Conservation (phyloP, 64 coral and sea anemone genomes). For the Actinia equina region DNA sequence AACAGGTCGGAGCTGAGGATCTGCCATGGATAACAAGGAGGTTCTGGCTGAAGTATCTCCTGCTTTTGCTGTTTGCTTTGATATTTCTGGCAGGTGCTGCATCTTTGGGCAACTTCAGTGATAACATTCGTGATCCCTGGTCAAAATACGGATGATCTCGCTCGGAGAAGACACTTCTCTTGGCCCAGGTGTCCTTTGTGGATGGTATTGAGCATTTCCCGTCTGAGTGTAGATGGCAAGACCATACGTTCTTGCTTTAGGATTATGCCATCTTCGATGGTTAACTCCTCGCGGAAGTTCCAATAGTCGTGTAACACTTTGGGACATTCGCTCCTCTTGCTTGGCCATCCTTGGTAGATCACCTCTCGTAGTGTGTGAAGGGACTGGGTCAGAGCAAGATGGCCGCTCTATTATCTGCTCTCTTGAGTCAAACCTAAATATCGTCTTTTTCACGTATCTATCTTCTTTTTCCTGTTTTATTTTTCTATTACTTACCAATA, state of each 20-base stretch:
- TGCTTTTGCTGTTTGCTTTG: conserved; percentile 26
- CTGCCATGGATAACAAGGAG: conserved; percentile 44
- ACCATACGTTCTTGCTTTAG: conserved; percentile 39
- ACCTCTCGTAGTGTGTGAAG: background rate
- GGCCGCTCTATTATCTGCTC: no score
- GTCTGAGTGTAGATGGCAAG: conserved; percentile 22
- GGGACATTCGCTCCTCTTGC: conserved; percentile 51
- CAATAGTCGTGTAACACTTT: conserved; percentile 41
- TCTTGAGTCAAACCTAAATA: no score
- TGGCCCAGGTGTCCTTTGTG: conserved; percentile 52
- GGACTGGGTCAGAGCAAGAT: no score
- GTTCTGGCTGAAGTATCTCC: conserved; percentile 29
- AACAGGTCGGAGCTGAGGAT: conserved; percentile 42
- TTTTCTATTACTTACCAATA: no score
- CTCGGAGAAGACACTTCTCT: conserved; percentile 62
- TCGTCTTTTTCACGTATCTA: no score
- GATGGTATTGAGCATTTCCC: conserved; percentile 37
- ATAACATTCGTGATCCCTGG: conserved; percentile 59
- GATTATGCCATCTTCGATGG: conserved; percentile 48
- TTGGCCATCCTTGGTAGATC: conserved; percentile 57
- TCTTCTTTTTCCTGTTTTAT: no score
- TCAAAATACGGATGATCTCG: conserved; percentile 40
- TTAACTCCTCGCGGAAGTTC: conserved; percentile 58
- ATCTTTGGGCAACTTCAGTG: conserved; percentile 27
- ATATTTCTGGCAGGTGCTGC: conserved; percentile 30